Conservation (phyloP, 2,797 vertebrate genomes). For the Pipistrellus pipistrellus region DNA sequence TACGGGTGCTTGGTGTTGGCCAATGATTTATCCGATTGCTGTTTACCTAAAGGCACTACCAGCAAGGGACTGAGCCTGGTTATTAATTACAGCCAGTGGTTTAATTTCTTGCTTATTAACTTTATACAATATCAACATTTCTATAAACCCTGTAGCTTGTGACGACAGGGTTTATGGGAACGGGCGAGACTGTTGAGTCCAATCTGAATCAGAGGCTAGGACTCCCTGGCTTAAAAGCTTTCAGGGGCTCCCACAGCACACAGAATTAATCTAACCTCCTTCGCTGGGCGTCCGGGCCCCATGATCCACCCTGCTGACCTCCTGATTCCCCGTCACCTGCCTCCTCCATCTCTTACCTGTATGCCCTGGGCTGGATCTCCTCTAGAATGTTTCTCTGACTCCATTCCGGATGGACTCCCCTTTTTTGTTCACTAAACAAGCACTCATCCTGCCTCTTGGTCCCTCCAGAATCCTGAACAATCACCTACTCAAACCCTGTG, state of each 20-base stretch:
- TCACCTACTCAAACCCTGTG: background rate
- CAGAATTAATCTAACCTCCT: background rate
- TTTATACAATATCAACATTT: background rate
- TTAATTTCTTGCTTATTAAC: conserved; percentile 11
- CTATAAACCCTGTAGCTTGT: background rate
- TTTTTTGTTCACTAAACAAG: background rate
- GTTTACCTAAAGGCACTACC: conserved; percentile 2
- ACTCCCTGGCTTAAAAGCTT: background rate
- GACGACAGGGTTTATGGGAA: background rate
- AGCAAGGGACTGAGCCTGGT: background rate
- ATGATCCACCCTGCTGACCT: background rate
- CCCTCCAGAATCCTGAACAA: background rate
- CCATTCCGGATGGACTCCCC: background rate
- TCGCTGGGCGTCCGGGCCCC: background rate
- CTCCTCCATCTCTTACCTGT: background rate
- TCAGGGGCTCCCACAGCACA: background rate
- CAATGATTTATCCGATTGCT: conserved; percentile 55
- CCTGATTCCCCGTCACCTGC: background rate
- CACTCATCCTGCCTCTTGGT: no score
- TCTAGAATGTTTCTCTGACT: background rate
- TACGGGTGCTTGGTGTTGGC: background rate
- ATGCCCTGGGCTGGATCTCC: background rate
- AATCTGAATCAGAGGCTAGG: background rate
- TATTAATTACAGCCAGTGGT: conserved; percentile 54
- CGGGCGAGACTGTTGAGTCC: background rate